Evolutionary conservation across 2,888 invertebrate species (phyloP).

Genomic region (Tanypteryx hageni): DNA sequence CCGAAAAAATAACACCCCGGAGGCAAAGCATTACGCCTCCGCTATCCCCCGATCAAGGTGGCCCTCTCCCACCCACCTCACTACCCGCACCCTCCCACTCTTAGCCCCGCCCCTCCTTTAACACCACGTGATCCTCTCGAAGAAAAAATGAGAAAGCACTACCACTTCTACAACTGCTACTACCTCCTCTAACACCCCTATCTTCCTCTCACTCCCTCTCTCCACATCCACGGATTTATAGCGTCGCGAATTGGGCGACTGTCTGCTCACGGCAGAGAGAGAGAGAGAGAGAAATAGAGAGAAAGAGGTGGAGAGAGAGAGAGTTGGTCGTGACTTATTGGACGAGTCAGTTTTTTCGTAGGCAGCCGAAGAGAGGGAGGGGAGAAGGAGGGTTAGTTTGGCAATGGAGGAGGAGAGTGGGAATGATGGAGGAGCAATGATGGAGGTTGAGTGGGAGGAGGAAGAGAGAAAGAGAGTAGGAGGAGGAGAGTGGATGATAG

Average conservation of each 20-base stretch:
- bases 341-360: not conserved
- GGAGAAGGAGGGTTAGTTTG: not conserved
- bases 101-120: not conserved
- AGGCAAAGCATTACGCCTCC: not conserved
- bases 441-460: not conserved
- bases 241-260: not conserved
- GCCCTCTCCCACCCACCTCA: not conserved
- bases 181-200: not conserved
- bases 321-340: slow-evolving; percentile 4
- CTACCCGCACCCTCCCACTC: not conserved
- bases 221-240: not conserved
- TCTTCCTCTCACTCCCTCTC: not conserved
- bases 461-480: not conserved
- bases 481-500: not conserved
- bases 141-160: not conserved
- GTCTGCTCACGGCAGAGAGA: not conserved
- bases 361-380: not conserved
- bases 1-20: not conserved
- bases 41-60: not conserved
- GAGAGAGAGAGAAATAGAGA: no score
- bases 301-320: no score
- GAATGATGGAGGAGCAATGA: not conserved
- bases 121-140: no score
- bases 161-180: not conserved
- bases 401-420: not conserved